phyloP scores from a whole-genome alignment of 1,140 invertebrate genomes.

The Theocolax elegans region DNA sequence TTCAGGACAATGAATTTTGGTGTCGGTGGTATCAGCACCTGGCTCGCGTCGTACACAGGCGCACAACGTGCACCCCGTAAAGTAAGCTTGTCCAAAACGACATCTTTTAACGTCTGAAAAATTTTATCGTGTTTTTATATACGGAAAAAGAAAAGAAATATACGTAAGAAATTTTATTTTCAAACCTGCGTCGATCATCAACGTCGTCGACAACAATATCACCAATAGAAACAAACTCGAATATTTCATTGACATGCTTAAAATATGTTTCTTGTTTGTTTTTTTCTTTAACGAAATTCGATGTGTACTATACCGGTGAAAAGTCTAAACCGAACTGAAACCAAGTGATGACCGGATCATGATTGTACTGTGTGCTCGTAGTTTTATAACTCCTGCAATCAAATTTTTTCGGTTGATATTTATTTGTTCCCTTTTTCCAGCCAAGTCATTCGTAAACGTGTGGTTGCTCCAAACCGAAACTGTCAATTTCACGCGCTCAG shows the following conservation, averaged over 20 bases:
- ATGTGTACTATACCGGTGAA: neutral
- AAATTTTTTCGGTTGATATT: neutral
- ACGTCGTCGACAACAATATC: neutral
- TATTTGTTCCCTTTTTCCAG: neutral
- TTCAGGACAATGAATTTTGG: constrained; percentile 1
- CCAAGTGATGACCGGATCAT: neutral
- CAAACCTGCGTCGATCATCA: constrained; percentile 6
- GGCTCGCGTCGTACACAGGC: neutral
- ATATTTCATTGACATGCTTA: constrained; percentile 4
- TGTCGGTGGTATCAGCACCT: neutral
- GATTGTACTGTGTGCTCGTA: neutral
- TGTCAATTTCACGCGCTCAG: neutral
- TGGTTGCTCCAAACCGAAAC: neutral
- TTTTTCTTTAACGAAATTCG: neutral
- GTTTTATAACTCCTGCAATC: neutral
- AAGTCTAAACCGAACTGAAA: neutral
- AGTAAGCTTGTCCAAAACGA: neutral
- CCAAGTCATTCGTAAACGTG: neutral
- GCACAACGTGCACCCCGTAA: constrained; percentile 22
- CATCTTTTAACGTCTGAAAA: neutral
- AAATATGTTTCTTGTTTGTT: neutral
- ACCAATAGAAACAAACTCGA: constrained; percentile 3
- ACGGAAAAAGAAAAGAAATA: neutral
- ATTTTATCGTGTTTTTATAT: neutral
- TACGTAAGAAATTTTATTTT: neutral